Evolutionary conservation across 2,888 invertebrate genomes (phyloP), one percentile per base, ranked within the genome.

Genomic region (Prenolepis imparis): DNA sequence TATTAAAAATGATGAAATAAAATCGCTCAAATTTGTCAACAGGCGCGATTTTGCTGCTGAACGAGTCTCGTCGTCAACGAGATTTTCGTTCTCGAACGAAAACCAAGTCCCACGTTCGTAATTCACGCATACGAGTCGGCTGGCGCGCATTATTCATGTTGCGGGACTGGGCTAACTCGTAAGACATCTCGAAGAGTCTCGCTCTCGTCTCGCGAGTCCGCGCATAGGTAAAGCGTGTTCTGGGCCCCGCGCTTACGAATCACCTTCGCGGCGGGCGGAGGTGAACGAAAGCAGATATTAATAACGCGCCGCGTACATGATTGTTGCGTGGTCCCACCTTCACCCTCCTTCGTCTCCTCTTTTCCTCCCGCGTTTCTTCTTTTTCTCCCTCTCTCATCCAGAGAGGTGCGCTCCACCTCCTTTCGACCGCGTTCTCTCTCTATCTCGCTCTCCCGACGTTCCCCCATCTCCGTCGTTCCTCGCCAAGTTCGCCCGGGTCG

Each of bases 231-330:
- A n/a, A n/a, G n/a, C n/a, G n/a, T n/a, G n/a, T n/a, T n/a, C n/a
- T n/a, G n/a, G n/a, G n/a, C n/a, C 52, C 59, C 80, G 74, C 80
- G 57, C 84, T 80, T 67, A 72, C 70, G 75, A 88, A 84, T 84
- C 83, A 70, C 57, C 28, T 28, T 3, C 70, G 72, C 52, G 83
- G 83, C 86, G 86, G 84, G 82, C 57, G 64, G 59, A 80, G 86
- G 83, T 85, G 88, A 91, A 91, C 90, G 89, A 90, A 91, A 91
- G 92, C 91, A 90, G 91, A 91, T 92, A 92, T 93, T 92, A 93
- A 93, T 91, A 92, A 93, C 91, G 91, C 88, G 86, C 86, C 87
- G 89, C 88, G 89, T 91, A 90, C 89, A 89, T 83, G 83, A 88
- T 86, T 84, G 83, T 91, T 89, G 91, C 90, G 89, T 90, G 90